Percentiles rank a stretch among this genome's conserved stretches.
Evolutionary conservation across 1,140 invertebrate genomes (phyloP).

Genomic region (Bombus waltoni): DNA sequence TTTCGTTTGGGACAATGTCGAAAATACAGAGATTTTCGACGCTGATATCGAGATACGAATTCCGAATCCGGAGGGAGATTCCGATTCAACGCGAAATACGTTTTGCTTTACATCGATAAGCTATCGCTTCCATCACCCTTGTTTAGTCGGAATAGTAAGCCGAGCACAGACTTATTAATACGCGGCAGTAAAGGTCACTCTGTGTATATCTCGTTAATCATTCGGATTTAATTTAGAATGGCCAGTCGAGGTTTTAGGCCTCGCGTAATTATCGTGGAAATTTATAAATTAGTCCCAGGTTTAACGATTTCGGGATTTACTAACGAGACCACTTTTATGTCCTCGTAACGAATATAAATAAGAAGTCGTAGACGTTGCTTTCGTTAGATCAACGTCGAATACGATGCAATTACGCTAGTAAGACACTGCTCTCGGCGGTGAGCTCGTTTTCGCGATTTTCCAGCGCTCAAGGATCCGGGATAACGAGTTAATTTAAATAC

Average conservation of each 20-base stretch:
- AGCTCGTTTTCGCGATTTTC: conserved; percentile 49
- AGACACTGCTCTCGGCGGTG: neutral
- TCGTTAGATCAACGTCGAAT: conserved; percentile 13
- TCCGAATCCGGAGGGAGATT: neutral
- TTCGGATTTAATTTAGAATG: conserved; percentile 33
- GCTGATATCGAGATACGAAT: neutral
- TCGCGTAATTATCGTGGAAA: conserved; percentile 15
- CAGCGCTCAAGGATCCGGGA: conserved; percentile 58
- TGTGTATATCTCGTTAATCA: conserved; percentile 51
- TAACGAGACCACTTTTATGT: neutral
- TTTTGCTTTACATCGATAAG: conserved; percentile 46
- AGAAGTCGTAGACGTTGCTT: neutral
- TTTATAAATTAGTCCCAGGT: neutral
- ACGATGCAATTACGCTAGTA: conserved; percentile 5
- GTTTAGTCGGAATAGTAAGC: conserved; percentile 44
- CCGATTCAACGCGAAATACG: conserved; percentile 42
- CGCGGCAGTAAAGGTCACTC: conserved; percentile 45
- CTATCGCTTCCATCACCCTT: conserved; percentile 56
- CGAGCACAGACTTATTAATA: conserved; percentile 53
- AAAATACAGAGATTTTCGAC: neutral
- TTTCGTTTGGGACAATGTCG: neutral
- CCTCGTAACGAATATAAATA: neutral
- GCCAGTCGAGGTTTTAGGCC: neutral
- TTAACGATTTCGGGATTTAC: conserved; percentile 18
- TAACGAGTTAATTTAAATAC: conserved; percentile 71